Evolutionary conservation across 2,888 invertebrate genomes (phyloP), one percentile per base, ranked within the genome.

Genomic region (Hirtodrosophila confusa): DNA sequence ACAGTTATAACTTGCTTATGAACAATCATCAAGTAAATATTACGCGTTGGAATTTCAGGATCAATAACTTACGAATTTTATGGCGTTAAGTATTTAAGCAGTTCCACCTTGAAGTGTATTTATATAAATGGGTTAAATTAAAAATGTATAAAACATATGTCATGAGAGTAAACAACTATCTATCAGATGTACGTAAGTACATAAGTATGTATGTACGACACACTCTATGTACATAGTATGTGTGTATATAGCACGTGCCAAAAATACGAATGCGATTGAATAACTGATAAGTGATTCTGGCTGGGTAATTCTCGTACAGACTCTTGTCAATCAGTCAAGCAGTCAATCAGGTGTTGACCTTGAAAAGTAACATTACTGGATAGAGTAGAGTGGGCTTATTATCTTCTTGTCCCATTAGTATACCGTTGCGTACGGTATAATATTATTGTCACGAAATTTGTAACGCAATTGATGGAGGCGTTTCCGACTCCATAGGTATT

Each of bases 341-440:
- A 27, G 24, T 48, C 35, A 27, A 24, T 35, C 48, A 55, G 40
- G 10, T 56, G 47, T 33, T 79, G 69, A 86, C 80, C 65, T 86
- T 85, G 67, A 51, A 62, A 60, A 56, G 40, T 9, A 35, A 69
- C 17, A 50, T 36, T 39, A 23, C 44, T 37, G 31, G 6, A 29
- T 4, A 24, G 8, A 23, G 17, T n/a, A 33, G 27, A 12, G 29
- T 45, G 39, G 29, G 24, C 27, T 51, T 47, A 33, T 3, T 35
- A 44, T 12, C 7, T 27, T 36, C 6, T n/a, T 23, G 23, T 7
- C 50, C n/a, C 17, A 29, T 50, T 65, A 17, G 17, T 2, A 17
- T 17, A 17, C 17, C 17, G 1, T 17, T 17, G 17, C 17, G 17
- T 1, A 17, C 1, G 17, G 17, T 17, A 17, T 17, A 1, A 17